Evolutionary conservation across 2,888 invertebrate species (phyloP).

Genomic region (Amiota minor): DNA sequence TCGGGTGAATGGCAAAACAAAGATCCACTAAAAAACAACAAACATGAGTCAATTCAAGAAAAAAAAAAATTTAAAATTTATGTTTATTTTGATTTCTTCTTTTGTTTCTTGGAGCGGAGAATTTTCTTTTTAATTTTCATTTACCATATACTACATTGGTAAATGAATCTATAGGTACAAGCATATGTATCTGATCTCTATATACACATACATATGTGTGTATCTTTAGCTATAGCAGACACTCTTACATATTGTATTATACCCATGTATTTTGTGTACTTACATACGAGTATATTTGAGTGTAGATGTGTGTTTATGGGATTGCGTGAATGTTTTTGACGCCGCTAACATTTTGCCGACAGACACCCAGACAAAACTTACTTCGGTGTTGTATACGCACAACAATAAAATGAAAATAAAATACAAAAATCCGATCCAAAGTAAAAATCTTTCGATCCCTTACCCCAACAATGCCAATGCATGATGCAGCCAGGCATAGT

Average conservation of each 20-base stretch:
- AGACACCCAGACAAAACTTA: slow-evolving; percentile 35
- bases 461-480: slow-evolving; percentile 14
- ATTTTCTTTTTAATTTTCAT: slow-evolving; percentile 3
- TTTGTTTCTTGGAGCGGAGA: neutral
- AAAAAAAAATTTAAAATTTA: too few species aligned
- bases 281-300: too few species aligned
- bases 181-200: neutral
- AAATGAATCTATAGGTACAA: neutral
- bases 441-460: slow-evolving; percentile 58
- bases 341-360: slow-evolving; percentile 49
- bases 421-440: slow-evolving; percentile 65
- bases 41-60: too few species aligned
- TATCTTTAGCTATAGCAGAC: neutral
- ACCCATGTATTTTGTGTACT: too few species aligned
- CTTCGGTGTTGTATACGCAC: slow-evolving; percentile 47
- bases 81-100: too few species aligned
- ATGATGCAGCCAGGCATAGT: neutral
- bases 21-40: too few species aligned
- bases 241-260: neutral
- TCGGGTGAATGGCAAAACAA: too few species aligned
- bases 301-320: slow-evolving; percentile 14
- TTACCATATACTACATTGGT: neutral
- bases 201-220: neutral
- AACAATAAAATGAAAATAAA: slow-evolving; percentile 17
- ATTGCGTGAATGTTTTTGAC: slow-evolving; percentile 61